A percentile compares a stretch with the other conserved stretches of the same genome.
These are phyloP conservation scores for Netta rufina DNA, from an alignment of 2,797 vertebrate species.

Conservation along the genomic window DNA sequence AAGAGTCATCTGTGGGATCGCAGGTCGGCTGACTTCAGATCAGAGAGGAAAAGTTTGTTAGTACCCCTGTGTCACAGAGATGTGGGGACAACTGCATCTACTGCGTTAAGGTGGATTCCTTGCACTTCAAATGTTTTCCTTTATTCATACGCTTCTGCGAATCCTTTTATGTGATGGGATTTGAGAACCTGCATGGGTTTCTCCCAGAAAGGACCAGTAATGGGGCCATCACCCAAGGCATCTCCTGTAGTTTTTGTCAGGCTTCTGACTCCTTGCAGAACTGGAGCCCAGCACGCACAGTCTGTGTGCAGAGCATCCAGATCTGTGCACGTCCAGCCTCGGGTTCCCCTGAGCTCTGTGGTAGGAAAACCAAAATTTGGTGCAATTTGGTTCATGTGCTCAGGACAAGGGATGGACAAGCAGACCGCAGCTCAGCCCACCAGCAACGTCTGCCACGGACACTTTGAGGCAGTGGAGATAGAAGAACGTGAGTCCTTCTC, in stretches of 20 bases:
- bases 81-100: not conserved
- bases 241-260: not conserved
- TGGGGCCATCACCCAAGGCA: not conserved
- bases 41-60: not conserved
- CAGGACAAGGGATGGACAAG: not conserved
- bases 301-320: rapidly evolving
- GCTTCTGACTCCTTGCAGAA: not conserved
- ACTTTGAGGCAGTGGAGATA: not conserved
- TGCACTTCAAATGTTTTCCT: rapidly evolving
- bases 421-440: not conserved
- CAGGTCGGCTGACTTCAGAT: not conserved
- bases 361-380: not conserved
- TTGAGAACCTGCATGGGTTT: not conserved
- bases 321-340: not conserved
- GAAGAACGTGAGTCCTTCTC: not conserved
- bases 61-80: rapidly evolving
- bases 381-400: not conserved
- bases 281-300: rapidly evolving
- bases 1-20: rapidly evolving
- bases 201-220: not conserved
- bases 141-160: not conserved
- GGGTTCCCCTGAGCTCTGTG: not conserved
- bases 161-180: not conserved
- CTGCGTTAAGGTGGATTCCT: not conserved
- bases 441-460: rapidly evolving